Conservation (phyloP, 2,113 vertebrate species). For the Acanthochromis polyacanthus region DNA sequence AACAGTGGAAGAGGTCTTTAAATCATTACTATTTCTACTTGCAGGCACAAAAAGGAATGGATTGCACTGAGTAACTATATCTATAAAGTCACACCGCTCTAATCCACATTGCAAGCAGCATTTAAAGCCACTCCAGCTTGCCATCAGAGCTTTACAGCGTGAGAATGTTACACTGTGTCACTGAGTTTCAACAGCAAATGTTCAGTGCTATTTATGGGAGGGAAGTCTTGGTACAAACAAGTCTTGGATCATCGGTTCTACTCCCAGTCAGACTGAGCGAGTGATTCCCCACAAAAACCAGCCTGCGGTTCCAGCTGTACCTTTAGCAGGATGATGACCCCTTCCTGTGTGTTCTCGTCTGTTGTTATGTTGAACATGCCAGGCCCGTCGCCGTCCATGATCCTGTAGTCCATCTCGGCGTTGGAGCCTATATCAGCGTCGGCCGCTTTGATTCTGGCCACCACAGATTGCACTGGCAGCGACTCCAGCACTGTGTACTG, state of each 20-base stretch:
- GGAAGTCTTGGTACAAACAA: not conserved
- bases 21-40: too few relatives aligned
- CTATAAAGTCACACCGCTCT: not conserved
- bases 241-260: slow-evolving; percentile 6
- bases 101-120: not conserved
- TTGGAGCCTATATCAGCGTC: slow-evolving; percentile 93
- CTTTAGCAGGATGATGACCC: slow-evolving; percentile 92
- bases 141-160: not conserved
- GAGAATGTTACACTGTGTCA: not conserved
- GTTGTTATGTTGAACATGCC: slow-evolving; percentile 93
- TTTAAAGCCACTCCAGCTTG: slow-evolving; percentile 3
- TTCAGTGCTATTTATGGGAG: not conserved
- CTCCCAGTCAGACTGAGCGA: not conserved
- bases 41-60: too few relatives aligned
- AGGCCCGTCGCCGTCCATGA: slow-evolving; percentile 92
- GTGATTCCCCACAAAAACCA: not conserved
- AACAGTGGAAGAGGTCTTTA: too few relatives aligned
- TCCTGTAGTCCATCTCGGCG: slow-evolving; percentile 96
- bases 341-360: slow-evolving; percentile 94
- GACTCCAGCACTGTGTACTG: slow-evolving; percentile 94
- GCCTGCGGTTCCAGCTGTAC: slow-evolving; percentile 71
- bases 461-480: slow-evolving; percentile 89
- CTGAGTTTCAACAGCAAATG: slow-evolving; percentile 5
- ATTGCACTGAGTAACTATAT: too few relatives aligned
- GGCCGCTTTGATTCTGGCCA: slow-evolving; percentile 93